phyloP scores from a whole-genome alignment of 2,888 invertebrate genomes.

The Epiblema foenella region DNA sequence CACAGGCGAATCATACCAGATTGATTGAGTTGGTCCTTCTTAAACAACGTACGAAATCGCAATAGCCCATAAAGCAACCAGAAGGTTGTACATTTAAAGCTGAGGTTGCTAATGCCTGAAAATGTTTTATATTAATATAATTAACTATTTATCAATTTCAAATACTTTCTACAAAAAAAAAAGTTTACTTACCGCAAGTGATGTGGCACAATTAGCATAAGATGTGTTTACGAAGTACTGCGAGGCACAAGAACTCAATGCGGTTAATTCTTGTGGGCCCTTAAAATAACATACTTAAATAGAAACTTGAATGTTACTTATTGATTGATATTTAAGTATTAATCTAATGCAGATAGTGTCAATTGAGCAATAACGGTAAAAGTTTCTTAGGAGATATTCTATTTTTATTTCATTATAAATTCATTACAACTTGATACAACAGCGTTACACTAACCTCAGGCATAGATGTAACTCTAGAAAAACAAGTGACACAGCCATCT shows the following conservation, averaged over 20 bases:
- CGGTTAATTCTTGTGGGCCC: conserved; percentile 83
- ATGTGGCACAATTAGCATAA: conserved; percentile 80
- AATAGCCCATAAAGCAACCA: conserved; percentile 85
- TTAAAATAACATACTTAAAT: conserved; percentile 52
- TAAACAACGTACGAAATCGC: conserved; percentile 86
- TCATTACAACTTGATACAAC: not conserved
- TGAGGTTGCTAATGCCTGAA: conserved; percentile 73
- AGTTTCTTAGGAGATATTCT: too few relatives aligned
- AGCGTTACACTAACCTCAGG: conserved; percentile 62
- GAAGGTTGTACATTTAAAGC: conserved; percentile 77
- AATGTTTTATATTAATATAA: conserved; percentile 32
- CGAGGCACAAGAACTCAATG: conserved; percentile 81
- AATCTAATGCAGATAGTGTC: too few relatives aligned
- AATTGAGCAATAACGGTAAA: too few relatives aligned
- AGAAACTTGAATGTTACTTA: not conserved
- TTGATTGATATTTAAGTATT: too few relatives aligned
- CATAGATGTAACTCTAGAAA: conserved; percentile 83
- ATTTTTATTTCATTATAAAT: too few relatives aligned
- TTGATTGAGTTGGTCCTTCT: conserved; percentile 83
- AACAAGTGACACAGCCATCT: conserved; percentile 87
- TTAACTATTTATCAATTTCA: not conserved
- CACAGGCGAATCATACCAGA: conserved; percentile 82
- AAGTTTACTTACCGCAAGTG: conserved; percentile 72
- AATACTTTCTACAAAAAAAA: not conserved
- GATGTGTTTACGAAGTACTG: conserved; percentile 82